These are phyloP conservation scores for Saccopteryx leptura DNA, from an alignment of 2,113 vertebrate genomes.

Conservation along the genomic window DNA sequence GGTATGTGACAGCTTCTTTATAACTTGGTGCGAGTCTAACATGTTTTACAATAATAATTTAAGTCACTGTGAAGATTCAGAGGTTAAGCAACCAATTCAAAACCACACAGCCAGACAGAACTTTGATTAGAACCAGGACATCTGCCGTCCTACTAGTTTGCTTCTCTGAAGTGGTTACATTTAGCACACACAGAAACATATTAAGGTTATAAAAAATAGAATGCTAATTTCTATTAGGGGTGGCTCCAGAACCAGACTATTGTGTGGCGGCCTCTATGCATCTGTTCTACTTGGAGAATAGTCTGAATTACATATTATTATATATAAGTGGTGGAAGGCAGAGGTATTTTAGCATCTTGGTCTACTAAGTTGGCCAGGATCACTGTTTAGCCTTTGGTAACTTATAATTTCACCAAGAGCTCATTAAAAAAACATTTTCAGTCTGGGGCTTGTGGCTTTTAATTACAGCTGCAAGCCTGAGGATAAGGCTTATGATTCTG, in stretches of 20 bases:
- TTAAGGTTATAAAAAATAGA: not conserved
- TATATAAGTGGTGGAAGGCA: not conserved
- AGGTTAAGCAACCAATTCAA: slow-evolving; percentile 25
- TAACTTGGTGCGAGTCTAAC: not conserved
- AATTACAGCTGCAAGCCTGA: slow-evolving; percentile 26
- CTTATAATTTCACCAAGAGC: not conserved
- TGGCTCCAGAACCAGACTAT: not conserved
- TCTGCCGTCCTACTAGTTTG: not conserved
- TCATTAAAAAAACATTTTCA: slow-evolving; percentile 16
- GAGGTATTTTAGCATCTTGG: not conserved
- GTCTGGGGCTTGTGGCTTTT: not conserved
- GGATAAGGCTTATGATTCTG: not conserved
- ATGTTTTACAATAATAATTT: slow-evolving; percentile 16
- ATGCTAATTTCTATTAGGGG: not conserved
- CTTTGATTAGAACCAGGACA: not conserved
- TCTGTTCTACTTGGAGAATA: not conserved
- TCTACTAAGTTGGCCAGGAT: not conserved
- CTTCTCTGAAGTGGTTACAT: slow-evolving; percentile 4
- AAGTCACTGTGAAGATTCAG: not conserved
- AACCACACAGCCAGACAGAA: not conserved
- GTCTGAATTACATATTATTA: not conserved
- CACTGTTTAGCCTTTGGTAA: not conserved
- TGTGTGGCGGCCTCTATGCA: not conserved
- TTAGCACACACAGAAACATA: not conserved
- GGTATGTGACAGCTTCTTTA: not conserved